phyloP scores from a whole-genome alignment of 2,888 invertebrate species.

The Yponomeuta malinellus region DNA sequence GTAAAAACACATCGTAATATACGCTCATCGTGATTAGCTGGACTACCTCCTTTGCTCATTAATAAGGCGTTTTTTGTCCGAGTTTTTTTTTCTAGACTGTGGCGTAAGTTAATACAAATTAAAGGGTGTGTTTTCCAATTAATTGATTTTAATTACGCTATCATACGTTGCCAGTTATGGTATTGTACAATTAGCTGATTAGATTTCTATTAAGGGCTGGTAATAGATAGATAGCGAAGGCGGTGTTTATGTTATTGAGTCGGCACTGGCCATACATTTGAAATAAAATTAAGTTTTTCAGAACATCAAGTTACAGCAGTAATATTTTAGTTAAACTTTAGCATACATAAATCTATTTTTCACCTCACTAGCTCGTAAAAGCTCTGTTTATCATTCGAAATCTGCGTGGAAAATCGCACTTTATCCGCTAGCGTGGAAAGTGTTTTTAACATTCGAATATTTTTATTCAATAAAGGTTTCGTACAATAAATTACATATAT shows the following conservation, averaged over 20 bases:
- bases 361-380: too few species aligned
- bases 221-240: not conserved
- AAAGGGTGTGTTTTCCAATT: constrained; percentile 4
- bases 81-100: not conserved
- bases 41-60: constrained; percentile 4
- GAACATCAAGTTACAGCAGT: too few species aligned
- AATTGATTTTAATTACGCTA: constrained; percentile 12
- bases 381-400: too few species aligned
- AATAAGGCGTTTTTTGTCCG: not conserved
- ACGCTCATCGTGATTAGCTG: constrained; percentile 5
- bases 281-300: not conserved
- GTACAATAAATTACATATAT: too few species aligned
- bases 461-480: too few species aligned
- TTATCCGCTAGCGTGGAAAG: too few species aligned
- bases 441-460: too few species aligned
- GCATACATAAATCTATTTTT: too few species aligned
- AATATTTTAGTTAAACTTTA: too few species aligned
- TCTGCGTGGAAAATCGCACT: too few species aligned
- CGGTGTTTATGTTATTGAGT: not conserved
- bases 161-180: constrained; percentile 2
- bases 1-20: constrained; percentile 4
- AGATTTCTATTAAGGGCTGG: not conserved
- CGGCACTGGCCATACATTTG: not conserved
- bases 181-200: not conserved
- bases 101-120: constrained; percentile 7